Conservation (phyloP, 2,113 vertebrate genomes). For the Micronycteris hirsuta region DNA sequence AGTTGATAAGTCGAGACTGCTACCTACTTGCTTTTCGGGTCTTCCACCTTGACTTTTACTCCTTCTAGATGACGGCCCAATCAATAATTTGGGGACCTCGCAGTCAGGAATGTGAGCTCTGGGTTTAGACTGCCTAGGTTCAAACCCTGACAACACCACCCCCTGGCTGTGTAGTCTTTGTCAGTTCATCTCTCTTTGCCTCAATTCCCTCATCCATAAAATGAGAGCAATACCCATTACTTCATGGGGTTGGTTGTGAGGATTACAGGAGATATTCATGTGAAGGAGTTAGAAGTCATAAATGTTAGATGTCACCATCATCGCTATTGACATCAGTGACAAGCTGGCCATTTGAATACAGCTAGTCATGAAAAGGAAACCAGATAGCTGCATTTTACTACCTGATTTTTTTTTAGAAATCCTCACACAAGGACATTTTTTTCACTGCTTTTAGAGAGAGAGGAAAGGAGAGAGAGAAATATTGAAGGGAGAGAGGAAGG, state of each 20-base stretch:
- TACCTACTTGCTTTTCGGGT: neutral
- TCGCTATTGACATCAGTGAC: neutral
- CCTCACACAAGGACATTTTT: too few relatives aligned
- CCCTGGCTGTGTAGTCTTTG: neutral
- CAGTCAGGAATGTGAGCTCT: neutral
- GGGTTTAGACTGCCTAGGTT: neutral
- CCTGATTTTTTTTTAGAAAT: too few relatives aligned
- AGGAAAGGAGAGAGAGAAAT: too few relatives aligned
- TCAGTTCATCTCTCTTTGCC: neutral
- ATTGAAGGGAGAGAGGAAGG: too few relatives aligned
- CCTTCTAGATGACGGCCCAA: neutral
- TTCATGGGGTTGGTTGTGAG: neutral
- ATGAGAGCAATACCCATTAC: neutral
- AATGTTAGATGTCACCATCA: neutral
- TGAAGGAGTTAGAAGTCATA: neutral
- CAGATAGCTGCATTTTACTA: neutral
- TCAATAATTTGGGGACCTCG: neutral
- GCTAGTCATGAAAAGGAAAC: neutral
- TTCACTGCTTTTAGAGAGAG: too few relatives aligned
- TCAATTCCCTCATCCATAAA: neutral
- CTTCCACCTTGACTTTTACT: neutral
- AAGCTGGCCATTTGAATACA: neutral
- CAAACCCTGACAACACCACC: neutral
- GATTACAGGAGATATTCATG: neutral
- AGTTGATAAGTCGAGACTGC: neutral